These are phyloP conservation scores for Petromus typicus DNA, from an alignment of 2,113 vertebrate species.

Conservation along the genomic window DNA sequence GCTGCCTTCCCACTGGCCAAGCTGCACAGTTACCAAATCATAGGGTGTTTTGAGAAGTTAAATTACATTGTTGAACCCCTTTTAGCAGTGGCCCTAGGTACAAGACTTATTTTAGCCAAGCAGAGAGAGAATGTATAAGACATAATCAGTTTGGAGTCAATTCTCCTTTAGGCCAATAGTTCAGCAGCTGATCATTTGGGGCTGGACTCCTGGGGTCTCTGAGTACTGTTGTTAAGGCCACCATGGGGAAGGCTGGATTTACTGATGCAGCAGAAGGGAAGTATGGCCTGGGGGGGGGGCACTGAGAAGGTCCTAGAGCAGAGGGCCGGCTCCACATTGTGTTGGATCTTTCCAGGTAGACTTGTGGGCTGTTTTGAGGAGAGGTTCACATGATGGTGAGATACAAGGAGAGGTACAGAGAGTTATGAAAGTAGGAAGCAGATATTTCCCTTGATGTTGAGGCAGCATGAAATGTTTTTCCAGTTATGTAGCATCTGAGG, in stretches of 20 bases:
- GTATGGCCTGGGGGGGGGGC: neutral
- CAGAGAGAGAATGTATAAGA: neutral
- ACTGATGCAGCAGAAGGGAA: neutral
- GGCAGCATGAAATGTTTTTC: neutral
- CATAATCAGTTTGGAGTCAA: neutral
- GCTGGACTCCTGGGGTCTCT: neutral
- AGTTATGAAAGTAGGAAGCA: neutral
- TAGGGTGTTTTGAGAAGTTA: neutral
- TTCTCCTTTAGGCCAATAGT: neutral
- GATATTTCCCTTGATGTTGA: neutral
- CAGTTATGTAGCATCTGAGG: neutral
- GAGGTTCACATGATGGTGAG: neutral
- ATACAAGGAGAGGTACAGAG: neutral
- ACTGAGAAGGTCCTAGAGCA: neutral
- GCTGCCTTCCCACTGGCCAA: neutral
- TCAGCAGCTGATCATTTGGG: neutral
- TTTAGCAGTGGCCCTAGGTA: neutral
- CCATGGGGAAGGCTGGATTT: neutral
- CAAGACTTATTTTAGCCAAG: neutral
- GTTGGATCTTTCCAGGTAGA: neutral
- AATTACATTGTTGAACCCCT: too few relatives aligned
- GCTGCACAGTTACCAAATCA: neutral
- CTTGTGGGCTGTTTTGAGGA: neutral
- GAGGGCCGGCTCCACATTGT: too few relatives aligned
- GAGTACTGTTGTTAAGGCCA: neutral